Evolutionary conservation across 2,113 vertebrate genomes (phyloP).

Genomic region (Clarias macrocephalus): DNA sequence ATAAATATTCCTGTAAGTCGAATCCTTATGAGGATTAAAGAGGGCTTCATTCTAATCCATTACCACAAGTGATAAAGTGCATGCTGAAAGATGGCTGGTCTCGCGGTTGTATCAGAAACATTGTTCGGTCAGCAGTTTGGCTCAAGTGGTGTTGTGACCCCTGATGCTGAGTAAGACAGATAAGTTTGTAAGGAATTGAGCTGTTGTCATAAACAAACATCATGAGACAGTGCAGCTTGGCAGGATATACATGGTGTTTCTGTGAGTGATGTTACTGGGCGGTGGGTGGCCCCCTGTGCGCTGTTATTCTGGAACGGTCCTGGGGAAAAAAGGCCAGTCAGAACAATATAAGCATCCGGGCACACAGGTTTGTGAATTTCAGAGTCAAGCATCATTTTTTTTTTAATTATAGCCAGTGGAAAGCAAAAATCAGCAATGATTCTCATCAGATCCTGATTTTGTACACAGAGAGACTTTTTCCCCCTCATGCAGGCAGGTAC

Average conservation of each 20-base stretch:
- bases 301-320: slow-evolving; percentile 55
- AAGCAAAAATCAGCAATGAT: neutral
- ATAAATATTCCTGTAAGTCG: neutral
- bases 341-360: slow-evolving; percentile 34
- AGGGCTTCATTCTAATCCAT: neutral
- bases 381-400: slow-evolving; percentile 13
- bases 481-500: neutral
- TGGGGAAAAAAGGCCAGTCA: slow-evolving; percentile 30
- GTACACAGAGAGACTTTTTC: neutral
- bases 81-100: neutral
- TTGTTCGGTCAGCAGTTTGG: neutral
- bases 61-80: neutral
- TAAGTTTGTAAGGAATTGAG: neutral
- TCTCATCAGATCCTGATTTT: neutral
- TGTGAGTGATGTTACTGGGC: neutral
- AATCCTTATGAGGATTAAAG: neutral
- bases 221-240: neutral
- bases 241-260: neutral
- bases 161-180: neutral
- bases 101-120: neutral
- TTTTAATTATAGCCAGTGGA: slow-evolving; percentile 14
- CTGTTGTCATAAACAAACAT: neutral
- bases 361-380: slow-evolving; percentile 23
- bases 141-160: neutral
- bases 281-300: slow-evolving; percentile 13